Percentiles rank a stretch among this genome's conserved stretches.
Evolutionary conservation across 2,888 invertebrate genomes (phyloP).

Genomic region (Ectemnius continuus): DNA sequence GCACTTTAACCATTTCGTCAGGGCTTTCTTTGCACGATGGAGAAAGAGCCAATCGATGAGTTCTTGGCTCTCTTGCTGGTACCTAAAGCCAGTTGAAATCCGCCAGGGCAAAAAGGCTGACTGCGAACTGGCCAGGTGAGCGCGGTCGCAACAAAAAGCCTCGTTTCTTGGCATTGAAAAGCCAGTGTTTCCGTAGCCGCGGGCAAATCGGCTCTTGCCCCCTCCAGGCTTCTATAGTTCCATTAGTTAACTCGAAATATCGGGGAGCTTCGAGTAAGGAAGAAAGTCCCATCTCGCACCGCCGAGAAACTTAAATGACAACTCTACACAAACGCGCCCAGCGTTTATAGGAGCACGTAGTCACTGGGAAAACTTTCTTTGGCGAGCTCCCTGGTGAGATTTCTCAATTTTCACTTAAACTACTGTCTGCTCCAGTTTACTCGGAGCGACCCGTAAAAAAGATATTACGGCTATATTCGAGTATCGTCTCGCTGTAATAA

Average conservation of each 20-base stretch:
- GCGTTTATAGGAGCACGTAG: too few species aligned
- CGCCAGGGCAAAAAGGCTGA: slow-evolving; percentile 21
- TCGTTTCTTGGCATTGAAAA: slow-evolving; percentile 56
- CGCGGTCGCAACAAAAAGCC: slow-evolving; percentile 39
- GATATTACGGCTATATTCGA: too few species aligned
- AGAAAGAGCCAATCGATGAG: slow-evolving; percentile 38
- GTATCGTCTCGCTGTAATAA: too few species aligned
- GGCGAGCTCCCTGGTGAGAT: too few species aligned
- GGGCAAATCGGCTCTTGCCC: slow-evolving; percentile 41
- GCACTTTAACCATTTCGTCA: slow-evolving; percentile 44
- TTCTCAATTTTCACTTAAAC: too few species aligned
- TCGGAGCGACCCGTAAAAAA: too few species aligned
- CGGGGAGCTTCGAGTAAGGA: slow-evolving; percentile 10
- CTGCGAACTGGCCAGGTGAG: slow-evolving; percentile 23
- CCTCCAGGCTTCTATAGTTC: slow-evolving; percentile 24
- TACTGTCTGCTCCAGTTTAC: too few species aligned
- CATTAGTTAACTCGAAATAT: slow-evolving; percentile 29
- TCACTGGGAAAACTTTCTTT: too few species aligned
- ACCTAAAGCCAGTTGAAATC: slow-evolving; percentile 42
- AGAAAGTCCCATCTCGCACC: not conserved
- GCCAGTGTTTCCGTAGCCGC: slow-evolving; percentile 46
- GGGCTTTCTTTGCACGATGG: slow-evolving; percentile 18
- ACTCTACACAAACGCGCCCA: not conserved
- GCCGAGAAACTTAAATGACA: slow-evolving; percentile 2
- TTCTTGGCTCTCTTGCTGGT: not conserved